Evolutionary conservation across 2,888 invertebrate species (phyloP).

Genomic region (Epistrophe grossulariae): DNA sequence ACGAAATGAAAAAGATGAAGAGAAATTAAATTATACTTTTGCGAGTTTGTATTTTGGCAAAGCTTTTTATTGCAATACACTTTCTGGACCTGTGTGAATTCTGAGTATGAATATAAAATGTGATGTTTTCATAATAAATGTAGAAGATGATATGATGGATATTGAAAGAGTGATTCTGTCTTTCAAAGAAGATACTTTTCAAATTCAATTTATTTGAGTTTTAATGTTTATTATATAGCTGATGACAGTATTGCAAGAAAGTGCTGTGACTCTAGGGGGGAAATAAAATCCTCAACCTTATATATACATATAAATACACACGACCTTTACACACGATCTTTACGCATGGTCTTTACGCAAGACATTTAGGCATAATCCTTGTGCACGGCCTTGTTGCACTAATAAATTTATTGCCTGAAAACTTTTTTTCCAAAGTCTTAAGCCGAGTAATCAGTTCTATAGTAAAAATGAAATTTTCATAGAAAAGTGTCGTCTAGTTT

Average conservation of each 20-base stretch:
- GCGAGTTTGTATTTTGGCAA: not conserved
- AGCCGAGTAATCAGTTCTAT: too few species aligned
- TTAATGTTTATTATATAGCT: not conserved
- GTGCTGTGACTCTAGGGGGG: too few species aligned
- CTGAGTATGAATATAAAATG: not conserved
- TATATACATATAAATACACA: too few species aligned
- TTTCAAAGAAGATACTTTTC: not conserved
- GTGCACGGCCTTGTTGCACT: too few species aligned
- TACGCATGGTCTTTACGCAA: too few species aligned
- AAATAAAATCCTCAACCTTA: too few species aligned
- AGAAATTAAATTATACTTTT: conserved; percentile 17
- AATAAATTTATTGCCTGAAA: too few species aligned
- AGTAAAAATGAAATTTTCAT: too few species aligned
- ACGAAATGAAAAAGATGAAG: conserved; percentile 3
- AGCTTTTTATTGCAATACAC: not conserved
- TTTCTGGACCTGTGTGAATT: not conserved
- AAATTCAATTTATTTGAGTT: not conserved
- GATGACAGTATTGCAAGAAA: not conserved
- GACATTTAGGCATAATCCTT: too few species aligned
- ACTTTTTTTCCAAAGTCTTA: too few species aligned
- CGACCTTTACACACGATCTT: too few species aligned
- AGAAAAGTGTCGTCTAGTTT: too few species aligned
- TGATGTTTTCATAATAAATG: not conserved
- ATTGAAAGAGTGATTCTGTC: not conserved
- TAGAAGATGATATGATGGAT: not conserved